Evolutionary conservation across 2,113 vertebrate species (phyloP).

Genomic region (Emydocephalus ijimae): DNA sequence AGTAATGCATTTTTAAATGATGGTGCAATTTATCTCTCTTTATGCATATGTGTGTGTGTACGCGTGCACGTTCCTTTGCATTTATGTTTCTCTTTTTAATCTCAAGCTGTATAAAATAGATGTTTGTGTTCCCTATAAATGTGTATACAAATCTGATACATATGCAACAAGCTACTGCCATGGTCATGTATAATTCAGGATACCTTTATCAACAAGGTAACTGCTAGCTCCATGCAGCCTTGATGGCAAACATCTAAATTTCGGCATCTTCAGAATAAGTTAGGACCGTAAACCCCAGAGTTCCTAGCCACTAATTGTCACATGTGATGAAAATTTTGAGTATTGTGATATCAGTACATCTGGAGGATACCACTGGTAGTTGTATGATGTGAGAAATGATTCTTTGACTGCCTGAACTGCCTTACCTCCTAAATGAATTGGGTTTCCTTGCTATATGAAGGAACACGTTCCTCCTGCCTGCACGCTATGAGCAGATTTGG

Average conservation of each 20-base stretch:
- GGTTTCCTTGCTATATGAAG: background rate
- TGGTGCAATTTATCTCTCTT: background rate
- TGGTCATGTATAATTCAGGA: background rate
- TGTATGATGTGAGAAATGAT: background rate
- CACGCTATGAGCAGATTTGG: background rate
- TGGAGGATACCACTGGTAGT: background rate
- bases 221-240: background rate
- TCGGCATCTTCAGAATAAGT: background rate
- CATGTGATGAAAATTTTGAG: background rate
- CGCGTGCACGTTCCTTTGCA: background rate
- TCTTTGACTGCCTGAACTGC: background rate
- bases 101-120: background rate
- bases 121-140: background rate
- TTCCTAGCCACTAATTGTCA: background rate
- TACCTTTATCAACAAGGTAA: background rate
- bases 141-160: background rate
- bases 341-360: background rate
- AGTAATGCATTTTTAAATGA: constrained; percentile 32
- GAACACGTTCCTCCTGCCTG: background rate
- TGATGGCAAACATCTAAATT: background rate
- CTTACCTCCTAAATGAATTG: background rate
- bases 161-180: background rate
- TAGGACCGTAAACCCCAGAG: background rate
- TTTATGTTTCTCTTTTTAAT: background rate
- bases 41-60: background rate